Evolutionary conservation across 2,113 vertebrate species (phyloP).

Genomic region (Hylia prasina): DNA sequence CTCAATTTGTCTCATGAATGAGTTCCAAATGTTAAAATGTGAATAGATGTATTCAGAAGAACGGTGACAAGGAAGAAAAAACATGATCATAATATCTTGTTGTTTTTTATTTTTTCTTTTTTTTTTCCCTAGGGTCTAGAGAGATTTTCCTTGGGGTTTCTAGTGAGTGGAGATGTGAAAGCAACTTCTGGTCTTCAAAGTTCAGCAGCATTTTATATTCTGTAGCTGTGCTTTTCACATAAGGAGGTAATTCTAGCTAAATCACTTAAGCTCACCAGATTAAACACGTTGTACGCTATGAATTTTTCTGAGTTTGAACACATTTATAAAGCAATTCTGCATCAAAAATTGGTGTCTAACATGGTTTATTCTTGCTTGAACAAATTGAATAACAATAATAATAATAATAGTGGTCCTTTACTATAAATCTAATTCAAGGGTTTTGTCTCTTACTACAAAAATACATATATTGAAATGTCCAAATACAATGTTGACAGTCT

Average conservation of each 20-base stretch:
- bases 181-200: neutral
- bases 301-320: neutral
- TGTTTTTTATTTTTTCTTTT: neutral
- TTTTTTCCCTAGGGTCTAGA: neutral
- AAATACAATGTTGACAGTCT: neutral
- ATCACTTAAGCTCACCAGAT: neutral
- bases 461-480: neutral
- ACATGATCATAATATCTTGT: neutral
- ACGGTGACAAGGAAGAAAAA: neutral
- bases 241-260: neutral
- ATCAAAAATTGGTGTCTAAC: neutral
- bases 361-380: neutral
- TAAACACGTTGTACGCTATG: accelerated
- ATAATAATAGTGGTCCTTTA: neutral
- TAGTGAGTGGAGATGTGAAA: neutral
- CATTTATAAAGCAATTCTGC: neutral
- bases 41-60: neutral
- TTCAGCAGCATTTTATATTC: neutral
- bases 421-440: neutral
- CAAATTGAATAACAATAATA: neutral
- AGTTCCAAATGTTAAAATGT: neutral
- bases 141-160: neutral
- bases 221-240: neutral
- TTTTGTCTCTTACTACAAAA: neutral
- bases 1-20: neutral